phyloP scores from a whole-genome alignment of 2,888 invertebrate species.

The Dorcus parallelipipedus region DNA sequence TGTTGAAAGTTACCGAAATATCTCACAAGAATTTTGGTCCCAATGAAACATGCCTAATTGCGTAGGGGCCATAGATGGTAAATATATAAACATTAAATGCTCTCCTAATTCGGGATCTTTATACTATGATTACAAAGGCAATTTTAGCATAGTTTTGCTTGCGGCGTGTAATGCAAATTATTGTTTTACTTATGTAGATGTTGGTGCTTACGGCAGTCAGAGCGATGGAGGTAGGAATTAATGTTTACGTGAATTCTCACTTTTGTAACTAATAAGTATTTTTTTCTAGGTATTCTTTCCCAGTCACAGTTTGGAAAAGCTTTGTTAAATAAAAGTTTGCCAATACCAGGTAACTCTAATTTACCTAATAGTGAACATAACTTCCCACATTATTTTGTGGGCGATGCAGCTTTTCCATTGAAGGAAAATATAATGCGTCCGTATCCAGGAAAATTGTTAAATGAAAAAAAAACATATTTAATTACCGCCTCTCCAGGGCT shows the following conservation, averaged over 20 bases:
- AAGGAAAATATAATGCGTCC: constrained; percentile 16
- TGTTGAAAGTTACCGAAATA: too few relatives aligned
- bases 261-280: too few relatives aligned
- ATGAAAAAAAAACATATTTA: constrained; percentile 25
- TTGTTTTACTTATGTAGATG: constrained; percentile 31
- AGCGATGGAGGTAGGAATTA: constrained; percentile 31
- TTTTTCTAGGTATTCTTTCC: too few relatives aligned
- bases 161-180: constrained; percentile 24
- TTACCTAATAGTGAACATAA: too few relatives aligned
- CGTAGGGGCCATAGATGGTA: constrained; percentile 29
- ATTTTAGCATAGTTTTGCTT: constrained; percentile 25
- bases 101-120: constrained; percentile 30
- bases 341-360: too few relatives aligned
- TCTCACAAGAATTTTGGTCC: too few relatives aligned
- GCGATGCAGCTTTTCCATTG: constrained; percentile 16
- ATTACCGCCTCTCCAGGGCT: constrained; percentile 18
- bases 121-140: constrained; percentile 31
- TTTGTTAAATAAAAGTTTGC: too few relatives aligned
- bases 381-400: constrained; percentile 21
- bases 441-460: constrained; percentile 10
- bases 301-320: too few relatives aligned
- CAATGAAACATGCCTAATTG: constrained; percentile 30
- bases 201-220: constrained; percentile 31
- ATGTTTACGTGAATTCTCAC: not conserved
- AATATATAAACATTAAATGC: constrained; percentile 31